phyloP scores from a whole-genome alignment of 2,888 invertebrate species.

The Tiliacea aurago region DNA sequence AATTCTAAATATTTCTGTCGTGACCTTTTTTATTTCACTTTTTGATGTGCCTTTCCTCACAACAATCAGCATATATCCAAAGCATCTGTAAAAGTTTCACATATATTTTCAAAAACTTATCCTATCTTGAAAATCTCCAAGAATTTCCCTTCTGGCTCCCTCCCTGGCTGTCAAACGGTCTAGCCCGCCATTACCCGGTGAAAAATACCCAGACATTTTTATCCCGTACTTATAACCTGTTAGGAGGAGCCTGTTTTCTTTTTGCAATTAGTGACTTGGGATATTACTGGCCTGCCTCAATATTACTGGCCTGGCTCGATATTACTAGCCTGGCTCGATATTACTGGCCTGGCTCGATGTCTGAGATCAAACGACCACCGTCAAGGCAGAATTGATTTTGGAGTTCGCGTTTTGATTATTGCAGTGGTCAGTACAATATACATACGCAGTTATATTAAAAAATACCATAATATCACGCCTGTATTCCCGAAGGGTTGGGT shows the following conservation, averaged over 20 bases:
- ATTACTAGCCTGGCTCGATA: conserved; percentile 53
- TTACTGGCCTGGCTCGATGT: background rate
- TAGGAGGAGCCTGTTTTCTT: conserved; percentile 72
- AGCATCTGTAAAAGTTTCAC: no score
- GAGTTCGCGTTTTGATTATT: background rate
- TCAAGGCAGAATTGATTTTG: background rate
- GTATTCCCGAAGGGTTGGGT: no score
- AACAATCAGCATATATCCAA: background rate
- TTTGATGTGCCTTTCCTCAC: no score
- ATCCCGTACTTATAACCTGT: conserved; percentile 80
- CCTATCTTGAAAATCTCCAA: accelerated
- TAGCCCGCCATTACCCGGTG: conserved; percentile 75
- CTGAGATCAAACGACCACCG: conserved; percentile 33
- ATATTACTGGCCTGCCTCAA: conserved; percentile 56
- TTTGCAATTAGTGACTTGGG: conserved; percentile 73
- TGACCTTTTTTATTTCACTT: background rate
- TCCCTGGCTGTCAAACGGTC: conserved; percentile 73
- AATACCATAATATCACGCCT: no score
- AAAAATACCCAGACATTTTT: conserved; percentile 85
- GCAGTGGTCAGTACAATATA: background rate
- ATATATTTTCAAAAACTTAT: background rate
- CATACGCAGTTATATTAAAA: no score
- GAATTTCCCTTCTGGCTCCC: conserved; percentile 56
- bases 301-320: conserved; percentile 9
- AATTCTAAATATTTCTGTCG: background rate